A percentile compares a stretch with the other conserved stretches of the same genome.
These are phyloP conservation scores for Hemicrepidius hirtus DNA, from an alignment of 2,888 invertebrate species.

Conservation along the genomic window DNA sequence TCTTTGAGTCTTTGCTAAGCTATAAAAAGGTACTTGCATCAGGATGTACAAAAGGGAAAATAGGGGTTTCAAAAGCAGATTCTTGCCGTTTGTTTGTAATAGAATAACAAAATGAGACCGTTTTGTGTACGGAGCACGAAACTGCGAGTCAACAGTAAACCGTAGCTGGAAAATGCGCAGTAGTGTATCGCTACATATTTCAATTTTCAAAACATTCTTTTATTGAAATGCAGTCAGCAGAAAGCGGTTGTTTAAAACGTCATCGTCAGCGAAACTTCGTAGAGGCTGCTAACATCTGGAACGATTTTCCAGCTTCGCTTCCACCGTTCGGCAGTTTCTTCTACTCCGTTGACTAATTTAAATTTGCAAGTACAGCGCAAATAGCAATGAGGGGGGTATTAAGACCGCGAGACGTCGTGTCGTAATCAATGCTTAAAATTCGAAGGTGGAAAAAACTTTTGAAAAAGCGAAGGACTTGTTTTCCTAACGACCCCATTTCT, in stretches of 20 bases:
- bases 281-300: conserved; percentile 48
- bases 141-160: conserved; percentile 21
- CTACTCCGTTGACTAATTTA: conserved; percentile 45
- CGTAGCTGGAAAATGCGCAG: conserved; percentile 25
- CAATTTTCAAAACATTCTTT: conserved; percentile 49
- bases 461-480: conserved; percentile 6
- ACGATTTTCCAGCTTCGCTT: conserved; percentile 49
- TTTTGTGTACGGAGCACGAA: conserved; percentile 17
- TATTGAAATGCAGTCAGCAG: conserved; percentile 54
- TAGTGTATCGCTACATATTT: conserved; percentile 52
- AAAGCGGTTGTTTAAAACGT: conserved; percentile 52
- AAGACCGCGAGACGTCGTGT: conserved; percentile 33
- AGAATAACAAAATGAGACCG: conserved; percentile 22
- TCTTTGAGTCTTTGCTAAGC: background rate
- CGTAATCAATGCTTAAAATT: conserved; percentile 55
- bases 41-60: conserved; percentile 18
- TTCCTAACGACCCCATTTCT: conserved; percentile 35
- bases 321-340: conserved; percentile 43
- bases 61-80: conserved; percentile 6
- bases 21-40: conserved; percentile 9
- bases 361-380: conserved; percentile 50
- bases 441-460: conserved; percentile 32
- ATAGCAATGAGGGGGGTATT: conserved; percentile 25
- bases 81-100: conserved; percentile 30
- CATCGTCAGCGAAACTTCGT: conserved; percentile 49